A percentile compares a stretch with the other conserved stretches of the same genome.
Evolutionary conservation across 2,113 vertebrate species (phyloP).

Genomic region (Stigmatopora argus): DNA sequence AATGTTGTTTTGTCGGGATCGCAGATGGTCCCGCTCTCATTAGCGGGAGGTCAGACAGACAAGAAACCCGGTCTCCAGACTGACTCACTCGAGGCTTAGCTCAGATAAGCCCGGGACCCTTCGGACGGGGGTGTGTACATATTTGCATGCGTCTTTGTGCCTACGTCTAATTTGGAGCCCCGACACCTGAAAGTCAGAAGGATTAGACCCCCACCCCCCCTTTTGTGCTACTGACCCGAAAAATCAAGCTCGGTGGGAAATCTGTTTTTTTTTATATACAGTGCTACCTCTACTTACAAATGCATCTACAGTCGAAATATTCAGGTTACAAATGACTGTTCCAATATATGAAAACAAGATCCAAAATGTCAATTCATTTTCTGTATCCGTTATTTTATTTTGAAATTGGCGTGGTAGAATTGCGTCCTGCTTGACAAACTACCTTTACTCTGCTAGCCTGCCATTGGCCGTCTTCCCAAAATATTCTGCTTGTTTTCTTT

Average conservation of each 20-base stretch:
- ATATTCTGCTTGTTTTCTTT: too few relatives aligned
- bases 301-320: too few relatives aligned
- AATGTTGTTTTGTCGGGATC: constrained; percentile 25
- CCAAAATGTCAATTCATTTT: too few relatives aligned
- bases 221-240: constrained; percentile 16
- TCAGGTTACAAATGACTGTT: too few relatives aligned
- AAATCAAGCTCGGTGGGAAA: not conserved
- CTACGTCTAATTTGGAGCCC: constrained; percentile 21
- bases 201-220: constrained; percentile 41
- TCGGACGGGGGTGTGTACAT: not conserved
- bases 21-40: constrained; percentile 62
- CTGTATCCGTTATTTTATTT: too few relatives aligned
- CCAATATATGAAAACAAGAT: too few relatives aligned
- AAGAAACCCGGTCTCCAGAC: constrained; percentile 52
- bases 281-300: too few relatives aligned
- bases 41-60: constrained; percentile 59
- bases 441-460: too few relatives aligned
- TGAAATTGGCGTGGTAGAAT: too few relatives aligned
- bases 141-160: constrained; percentile 3
- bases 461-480: too few relatives aligned
- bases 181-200: constrained; percentile 39
- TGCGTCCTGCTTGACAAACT: too few relatives aligned
- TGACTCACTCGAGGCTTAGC: constrained; percentile 55
- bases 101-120: constrained; percentile 46
- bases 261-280: too few relatives aligned